Conservation (phyloP, 1,140 invertebrate genomes). For the Monochamus saltuarius region DNA sequence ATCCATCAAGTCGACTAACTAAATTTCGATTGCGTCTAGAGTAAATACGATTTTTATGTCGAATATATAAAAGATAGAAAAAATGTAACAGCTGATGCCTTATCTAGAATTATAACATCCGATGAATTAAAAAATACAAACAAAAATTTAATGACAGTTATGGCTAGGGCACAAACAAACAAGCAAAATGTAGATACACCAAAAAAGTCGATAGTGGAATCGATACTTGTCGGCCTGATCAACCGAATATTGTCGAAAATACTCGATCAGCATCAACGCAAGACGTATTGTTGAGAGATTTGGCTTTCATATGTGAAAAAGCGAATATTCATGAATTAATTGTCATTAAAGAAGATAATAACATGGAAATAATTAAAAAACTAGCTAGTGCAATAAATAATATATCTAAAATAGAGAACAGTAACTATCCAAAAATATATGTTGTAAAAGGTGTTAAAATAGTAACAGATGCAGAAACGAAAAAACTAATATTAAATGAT, state of each 20-base stretch:
- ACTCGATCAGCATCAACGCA: constrained; percentile 18
- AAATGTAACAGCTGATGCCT: background rate
- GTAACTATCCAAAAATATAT: constrained; percentile 12
- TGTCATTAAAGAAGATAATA: constrained; percentile 19
- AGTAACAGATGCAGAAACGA: constrained; percentile 11
- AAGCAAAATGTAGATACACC: background rate
- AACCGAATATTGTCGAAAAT: background rate
- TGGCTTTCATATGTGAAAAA: constrained; percentile 19
- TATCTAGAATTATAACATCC: constrained; percentile 1
- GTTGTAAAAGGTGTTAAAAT: constrained; percentile 16
- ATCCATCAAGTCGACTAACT: too few species aligned
- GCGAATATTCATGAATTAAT: constrained; percentile 25
- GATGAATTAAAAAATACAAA: background rate
- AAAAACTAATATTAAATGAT: constrained; percentile 25
- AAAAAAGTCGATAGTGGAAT: background rate
- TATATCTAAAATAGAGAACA: constrained; percentile 4
- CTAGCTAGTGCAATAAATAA: constrained; percentile 12
- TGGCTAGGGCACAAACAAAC: background rate
- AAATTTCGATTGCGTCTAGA: background rate
- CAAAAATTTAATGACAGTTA: background rate
- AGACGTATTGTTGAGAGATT: constrained; percentile 27
- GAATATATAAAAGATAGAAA: background rate
- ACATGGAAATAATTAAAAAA: constrained; percentile 13
- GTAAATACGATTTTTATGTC: constrained; percentile 1
- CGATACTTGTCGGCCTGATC: background rate